Evolutionary conservation across 2,888 invertebrate genomes (phyloP).

Genomic region (Galeopsomyia nigrocyanea): DNA sequence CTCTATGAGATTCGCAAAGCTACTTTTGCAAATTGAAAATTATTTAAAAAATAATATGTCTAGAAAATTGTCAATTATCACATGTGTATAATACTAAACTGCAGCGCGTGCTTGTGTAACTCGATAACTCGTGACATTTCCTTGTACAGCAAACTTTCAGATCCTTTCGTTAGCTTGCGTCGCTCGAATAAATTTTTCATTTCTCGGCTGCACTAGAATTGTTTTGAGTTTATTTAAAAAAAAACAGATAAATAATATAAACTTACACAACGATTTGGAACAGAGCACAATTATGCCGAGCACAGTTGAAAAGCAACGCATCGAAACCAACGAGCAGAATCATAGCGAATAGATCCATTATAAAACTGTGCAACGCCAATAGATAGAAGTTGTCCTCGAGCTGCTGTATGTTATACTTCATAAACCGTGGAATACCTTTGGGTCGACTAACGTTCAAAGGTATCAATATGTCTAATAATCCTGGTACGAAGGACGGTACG

Average conservation of each 20-base stretch:
- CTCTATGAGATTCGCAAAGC: slow-evolving; percentile 25
- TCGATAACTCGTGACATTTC: neutral
- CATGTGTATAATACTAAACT: slow-evolving; percentile 21
- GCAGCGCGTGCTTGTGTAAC: slow-evolving; percentile 29
- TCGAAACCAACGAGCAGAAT: slow-evolving; percentile 28
- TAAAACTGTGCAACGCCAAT: slow-evolving; percentile 8
- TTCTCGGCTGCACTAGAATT: neutral
- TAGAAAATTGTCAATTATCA: slow-evolving; percentile 2
- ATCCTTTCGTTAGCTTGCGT: neutral
- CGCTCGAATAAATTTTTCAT: neutral
- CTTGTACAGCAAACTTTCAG: neutral
- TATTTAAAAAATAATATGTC: neutral
- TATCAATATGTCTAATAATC: slow-evolving; percentile 10
- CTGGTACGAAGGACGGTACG: slow-evolving; percentile 11
- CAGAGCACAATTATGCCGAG: slow-evolving; percentile 31
- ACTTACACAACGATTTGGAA: slow-evolving; percentile 30
- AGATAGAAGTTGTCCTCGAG: slow-evolving; percentile 23
- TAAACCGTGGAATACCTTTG: neutral
- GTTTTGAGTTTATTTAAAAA: neutral
- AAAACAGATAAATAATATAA: neutral
- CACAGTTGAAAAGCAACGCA: slow-evolving; percentile 10
- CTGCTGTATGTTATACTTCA: slow-evolving; percentile 15
- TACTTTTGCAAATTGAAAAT: neutral
- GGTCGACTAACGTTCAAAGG: slow-evolving; percentile 28
- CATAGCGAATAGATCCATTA: slow-evolving; percentile 12